These are phyloP conservation scores for Galbula dea DNA, from an alignment of 2,113 vertebrate genomes.

Conservation along the genomic window DNA sequence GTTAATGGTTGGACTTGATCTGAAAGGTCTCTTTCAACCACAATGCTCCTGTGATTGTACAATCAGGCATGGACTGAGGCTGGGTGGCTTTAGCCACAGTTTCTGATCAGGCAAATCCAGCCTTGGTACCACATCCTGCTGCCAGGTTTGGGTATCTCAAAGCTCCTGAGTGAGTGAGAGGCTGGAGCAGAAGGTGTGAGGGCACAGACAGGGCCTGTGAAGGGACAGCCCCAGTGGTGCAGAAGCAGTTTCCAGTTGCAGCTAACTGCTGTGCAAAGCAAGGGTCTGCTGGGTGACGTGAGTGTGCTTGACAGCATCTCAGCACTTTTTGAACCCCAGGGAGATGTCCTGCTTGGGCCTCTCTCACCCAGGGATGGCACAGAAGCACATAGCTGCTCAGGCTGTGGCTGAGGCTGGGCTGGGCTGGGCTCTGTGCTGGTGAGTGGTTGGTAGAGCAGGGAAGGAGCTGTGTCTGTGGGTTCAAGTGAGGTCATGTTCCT, in stretches of 20 bases:
- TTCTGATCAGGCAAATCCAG: fast-evolving
- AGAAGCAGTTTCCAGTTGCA: background rate
- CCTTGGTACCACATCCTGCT: background rate
- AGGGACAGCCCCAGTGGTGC: background rate
- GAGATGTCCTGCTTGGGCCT: background rate
- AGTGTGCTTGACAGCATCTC: fast-evolving
- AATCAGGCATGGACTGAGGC: background rate
- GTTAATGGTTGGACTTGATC: too few species aligned
- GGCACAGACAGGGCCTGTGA: fast-evolving
- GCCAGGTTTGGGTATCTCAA: background rate
- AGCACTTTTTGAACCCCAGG: background rate
- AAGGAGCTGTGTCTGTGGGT: background rate
- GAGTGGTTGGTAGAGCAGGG: fast-evolving
- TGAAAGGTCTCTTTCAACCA: too few species aligned
- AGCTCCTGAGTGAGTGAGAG: fast-evolving
- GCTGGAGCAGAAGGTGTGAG: background rate
- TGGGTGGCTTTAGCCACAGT: fast-evolving
- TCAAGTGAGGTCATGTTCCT: background rate
- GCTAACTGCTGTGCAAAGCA: background rate
- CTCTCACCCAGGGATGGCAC: background rate
- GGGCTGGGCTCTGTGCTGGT: background rate
- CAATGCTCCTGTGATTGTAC: too few species aligned
- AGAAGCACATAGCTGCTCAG: background rate
- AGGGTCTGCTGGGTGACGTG: background rate
- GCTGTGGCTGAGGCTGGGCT: background rate